phyloP scores from a whole-genome alignment of 2,113 vertebrate genomes.

The Gymnocephalus cernua region DNA sequence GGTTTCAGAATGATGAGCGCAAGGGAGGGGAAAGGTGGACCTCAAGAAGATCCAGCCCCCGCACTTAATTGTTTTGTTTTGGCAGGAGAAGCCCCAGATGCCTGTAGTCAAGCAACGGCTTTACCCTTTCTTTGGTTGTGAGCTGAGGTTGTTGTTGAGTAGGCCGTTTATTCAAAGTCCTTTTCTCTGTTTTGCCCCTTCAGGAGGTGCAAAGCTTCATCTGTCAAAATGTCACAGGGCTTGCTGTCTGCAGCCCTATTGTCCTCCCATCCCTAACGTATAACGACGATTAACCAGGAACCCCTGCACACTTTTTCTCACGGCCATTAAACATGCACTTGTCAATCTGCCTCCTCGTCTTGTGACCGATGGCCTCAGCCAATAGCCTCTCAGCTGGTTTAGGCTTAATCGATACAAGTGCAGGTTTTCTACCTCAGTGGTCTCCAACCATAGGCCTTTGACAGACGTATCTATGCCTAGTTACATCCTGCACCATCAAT shows the following conservation, averaged over 20 bases:
- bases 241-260: constrained; percentile 46
- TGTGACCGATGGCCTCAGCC: constrained; percentile 32
- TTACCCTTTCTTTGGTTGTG: constrained; percentile 69
- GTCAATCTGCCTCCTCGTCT: constrained; percentile 61
- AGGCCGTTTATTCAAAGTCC: constrained; percentile 62
- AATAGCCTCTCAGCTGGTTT: constrained; percentile 33
- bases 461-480: background rate
- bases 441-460: background rate
- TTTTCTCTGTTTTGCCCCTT: constrained; percentile 57
- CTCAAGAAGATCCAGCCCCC: constrained; percentile 50
- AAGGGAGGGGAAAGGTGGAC: constrained; percentile 43
- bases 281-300: constrained; percentile 57
- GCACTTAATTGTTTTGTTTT: constrained; percentile 70
- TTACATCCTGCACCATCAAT: background rate
- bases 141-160: constrained; percentile 69
- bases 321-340: constrained; percentile 72
- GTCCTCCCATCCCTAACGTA: constrained; percentile 27
- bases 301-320: constrained; percentile 70
- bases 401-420: constrained; percentile 42
- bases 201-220: constrained; percentile 70
- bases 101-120: constrained; percentile 69
- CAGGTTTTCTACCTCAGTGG: constrained; percentile 26
- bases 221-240: constrained; percentile 79
- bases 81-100: constrained; percentile 62
- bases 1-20: constrained; percentile 11